Conservation (phyloP, 2,113 vertebrate genomes). For the Tragelaphus strepsiceros region DNA sequence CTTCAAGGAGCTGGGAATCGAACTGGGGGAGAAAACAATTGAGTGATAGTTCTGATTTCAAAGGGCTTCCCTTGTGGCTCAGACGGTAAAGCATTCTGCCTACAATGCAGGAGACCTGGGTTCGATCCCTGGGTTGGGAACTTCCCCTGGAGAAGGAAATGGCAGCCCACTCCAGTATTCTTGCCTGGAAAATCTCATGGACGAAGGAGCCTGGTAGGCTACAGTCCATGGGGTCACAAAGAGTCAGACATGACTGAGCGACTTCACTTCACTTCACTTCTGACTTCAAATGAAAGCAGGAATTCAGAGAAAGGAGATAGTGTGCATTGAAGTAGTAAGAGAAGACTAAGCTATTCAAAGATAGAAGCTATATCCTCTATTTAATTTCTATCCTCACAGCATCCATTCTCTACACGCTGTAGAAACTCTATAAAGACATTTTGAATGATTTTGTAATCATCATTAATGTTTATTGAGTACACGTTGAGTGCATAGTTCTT, state of each 20-base stretch:
- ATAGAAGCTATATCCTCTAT: background rate
- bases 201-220: too few relatives aligned
- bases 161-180: too few relatives aligned
- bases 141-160: too few relatives aligned
- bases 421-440: constrained; percentile 30
- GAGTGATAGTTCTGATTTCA: constrained; percentile 2
- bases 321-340: background rate
- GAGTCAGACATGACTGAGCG: too few relatives aligned
- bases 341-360: constrained; percentile 13
- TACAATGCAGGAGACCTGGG: too few relatives aligned
- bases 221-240: too few relatives aligned
- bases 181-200: too few relatives aligned
- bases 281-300: constrained; percentile 17
- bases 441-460: constrained; percentile 58
- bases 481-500: constrained; percentile 42
- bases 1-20: background rate
- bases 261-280: background rate
- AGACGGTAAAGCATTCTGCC: too few relatives aligned
- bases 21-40: constrained; percentile 1
- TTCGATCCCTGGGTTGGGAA: too few relatives aligned
- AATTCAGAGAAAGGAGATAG: background rate
- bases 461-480: constrained; percentile 53
- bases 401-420: constrained; percentile 4
- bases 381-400: constrained; percentile 1
- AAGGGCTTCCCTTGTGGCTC: background rate